Evolutionary conservation across 2,888 invertebrate species (phyloP).

Genomic region (Corythucha ciliata): DNA sequence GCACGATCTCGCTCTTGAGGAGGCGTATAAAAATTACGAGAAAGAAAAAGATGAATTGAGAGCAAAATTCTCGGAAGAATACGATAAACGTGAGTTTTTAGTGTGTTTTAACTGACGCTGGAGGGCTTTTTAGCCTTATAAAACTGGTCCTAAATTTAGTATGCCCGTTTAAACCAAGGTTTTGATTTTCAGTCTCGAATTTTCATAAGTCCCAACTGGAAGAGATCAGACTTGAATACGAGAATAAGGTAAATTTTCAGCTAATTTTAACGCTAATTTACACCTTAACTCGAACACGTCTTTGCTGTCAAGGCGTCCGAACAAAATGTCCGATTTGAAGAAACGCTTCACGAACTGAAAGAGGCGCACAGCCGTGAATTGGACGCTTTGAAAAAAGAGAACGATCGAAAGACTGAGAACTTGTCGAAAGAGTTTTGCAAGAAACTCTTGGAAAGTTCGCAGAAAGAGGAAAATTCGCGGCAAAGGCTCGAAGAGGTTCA

Average conservation of each 20-base stretch:
- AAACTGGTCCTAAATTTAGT: not conserved
- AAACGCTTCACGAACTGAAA: constrained; percentile 36
- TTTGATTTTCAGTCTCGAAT: constrained; percentile 41
- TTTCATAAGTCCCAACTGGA: constrained; percentile 38
- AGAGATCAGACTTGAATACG: constrained; percentile 39
- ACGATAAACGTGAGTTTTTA: constrained; percentile 26
- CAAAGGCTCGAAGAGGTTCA: constrained; percentile 15
- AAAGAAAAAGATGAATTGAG: constrained; percentile 26
- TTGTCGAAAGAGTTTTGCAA: not conserved
- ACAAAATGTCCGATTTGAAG: constrained; percentile 16
- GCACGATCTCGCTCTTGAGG: constrained; percentile 40
- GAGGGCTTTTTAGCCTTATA: not conserved
- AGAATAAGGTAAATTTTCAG: constrained; percentile 38
- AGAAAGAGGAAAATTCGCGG: constrained; percentile 9
- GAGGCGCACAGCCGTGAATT: constrained; percentile 41
- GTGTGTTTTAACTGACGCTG: not conserved
- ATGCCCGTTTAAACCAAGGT: not conserved
- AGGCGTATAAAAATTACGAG: constrained; percentile 39
- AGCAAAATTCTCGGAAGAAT: constrained; percentile 28
- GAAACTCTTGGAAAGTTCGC: constrained; percentile 15
- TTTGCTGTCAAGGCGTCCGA: not conserved
- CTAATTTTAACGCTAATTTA: not conserved
- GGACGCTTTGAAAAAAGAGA: constrained; percentile 25
- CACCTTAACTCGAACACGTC: not conserved
- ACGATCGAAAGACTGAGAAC: constrained; percentile 24